Base-by-base conservation (phyloP, 2,888 invertebrate genomes). In the Diarsia mendica region DNA sequence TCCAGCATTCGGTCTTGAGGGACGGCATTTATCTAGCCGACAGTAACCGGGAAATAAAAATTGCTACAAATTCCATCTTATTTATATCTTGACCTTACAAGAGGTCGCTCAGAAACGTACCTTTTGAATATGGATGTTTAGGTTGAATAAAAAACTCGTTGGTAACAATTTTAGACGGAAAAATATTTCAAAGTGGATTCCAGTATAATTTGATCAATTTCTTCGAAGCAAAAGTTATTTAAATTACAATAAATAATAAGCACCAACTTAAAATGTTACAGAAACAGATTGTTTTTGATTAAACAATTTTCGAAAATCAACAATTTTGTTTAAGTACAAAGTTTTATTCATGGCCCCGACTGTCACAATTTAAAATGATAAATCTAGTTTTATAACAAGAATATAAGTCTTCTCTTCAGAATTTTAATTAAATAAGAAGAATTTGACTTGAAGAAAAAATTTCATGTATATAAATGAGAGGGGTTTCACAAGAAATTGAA, bases 381-480 rank as follows among this genome's bases (percentile, higher is more conserved):
- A 76, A 82, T 82, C 71, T 69, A 82, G 82, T 72, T 82, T 58
- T 69, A 15, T 81, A 85, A 82, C 67, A 67, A 79, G 75, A 75
- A 75, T 61, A 74, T 79, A 75, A 82, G 69, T 82, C 79, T 60
- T 60, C 67, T 67, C 73, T 65, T 72, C 73, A 73, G 67, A 84
- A 83, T 85, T 80, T 85, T 80, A 86, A 85, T 86, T 86, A 78
- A 83, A 85, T 75, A 74, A 83, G 83, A 82, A 75, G 73, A 83
- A 77, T 79, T 76, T 76, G 77, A 79, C 73, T 78, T 67, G 70
- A 72, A 75, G 83, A 75, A 87, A 85, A 85, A 87, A 85, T 23
- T 79, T 86, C 81, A 86, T 86, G 84, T 85, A 83, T 87, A 86
- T 86, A 83, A 86, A 87, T 85, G 85, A 86, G 87, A 79, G 74